Base-by-base conservation (phyloP, 2,888 invertebrate genomes). In the Ophion slaviceki region DNA sequence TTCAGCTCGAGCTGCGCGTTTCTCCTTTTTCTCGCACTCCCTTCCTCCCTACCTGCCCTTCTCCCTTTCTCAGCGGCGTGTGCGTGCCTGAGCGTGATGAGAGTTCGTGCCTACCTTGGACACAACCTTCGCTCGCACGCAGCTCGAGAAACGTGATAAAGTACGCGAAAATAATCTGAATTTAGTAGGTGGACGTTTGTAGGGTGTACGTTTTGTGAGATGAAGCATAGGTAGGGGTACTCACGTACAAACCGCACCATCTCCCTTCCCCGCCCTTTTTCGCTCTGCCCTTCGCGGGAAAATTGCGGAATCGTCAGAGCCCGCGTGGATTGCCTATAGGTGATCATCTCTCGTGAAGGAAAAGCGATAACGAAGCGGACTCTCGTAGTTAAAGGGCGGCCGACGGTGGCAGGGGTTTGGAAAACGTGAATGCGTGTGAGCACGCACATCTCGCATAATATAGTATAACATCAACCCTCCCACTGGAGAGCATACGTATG, bases 371-470 rank as follows among this genome's bases (percentile, higher is more conserved):
- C 10, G 47, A 57, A 47, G 6, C 14, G 57, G 57, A 17, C 28
- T 20, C 24, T 24, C 20, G 5, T 61, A 62, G 64, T 10, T 20
- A 53, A 20, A 64, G 36, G 24, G 82, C 47, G 62, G 72, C 68
- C n/a, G 20, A 10, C 57, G n/a, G 36, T 24, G 74, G 11, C 14
- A 11, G 67, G 24, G n/a, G 57, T 8, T n/a, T 32, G 59, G 47
- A 67, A 75, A 79, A 78, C 47, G 45, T 61, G 80, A 80, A 75
- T 53, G 45, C 67, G 78, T 75, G 71, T 59, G 68, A 79, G 70
- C 82, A 85, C 85, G 85, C 82, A 85, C 79, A 40, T 70, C 75
- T 82, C 70, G 66, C 85, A 75, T 81, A 80, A 77, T 77, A 70
- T 28, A 72, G 53, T 36, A 62, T 47, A 76, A 74, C 70, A 66